Evolutionary conservation across 2,797 vertebrate species (phyloP).

Genomic region (Argyrosomus regius): DNA sequence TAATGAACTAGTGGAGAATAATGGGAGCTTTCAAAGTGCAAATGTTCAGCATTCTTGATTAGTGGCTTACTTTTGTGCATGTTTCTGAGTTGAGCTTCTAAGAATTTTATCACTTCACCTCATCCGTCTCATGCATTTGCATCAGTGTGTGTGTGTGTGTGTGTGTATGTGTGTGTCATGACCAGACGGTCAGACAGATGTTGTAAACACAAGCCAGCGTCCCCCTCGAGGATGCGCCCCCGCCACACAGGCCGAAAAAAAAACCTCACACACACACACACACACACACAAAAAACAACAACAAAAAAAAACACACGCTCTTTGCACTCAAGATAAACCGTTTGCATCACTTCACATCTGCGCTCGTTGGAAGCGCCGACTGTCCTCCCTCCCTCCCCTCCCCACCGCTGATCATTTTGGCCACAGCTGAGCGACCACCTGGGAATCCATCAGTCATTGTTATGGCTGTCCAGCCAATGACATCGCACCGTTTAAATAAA

Average conservation of each 20-base stretch:
- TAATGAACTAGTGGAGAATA: slow-evolving; percentile 19
- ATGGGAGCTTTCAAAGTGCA: background rate
- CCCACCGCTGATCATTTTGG: slow-evolving; percentile 9
- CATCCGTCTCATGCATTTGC: slow-evolving; percentile 18
- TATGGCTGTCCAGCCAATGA: slow-evolving; percentile 53
- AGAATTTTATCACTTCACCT: slow-evolving; percentile 1
- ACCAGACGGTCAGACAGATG: slow-evolving; percentile 62
- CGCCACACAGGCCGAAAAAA: slow-evolving; percentile 30
- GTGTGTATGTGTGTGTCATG: slow-evolving; percentile 17
- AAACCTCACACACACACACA: too few relatives aligned
- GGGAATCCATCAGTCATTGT: slow-evolving; percentile 65
- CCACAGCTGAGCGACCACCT: slow-evolving; percentile 43
- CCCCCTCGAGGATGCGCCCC: slow-evolving; percentile 38
- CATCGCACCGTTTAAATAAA: slow-evolving; percentile 60
- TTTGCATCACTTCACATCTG: slow-evolving; percentile 44
- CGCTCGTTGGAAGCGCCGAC: background rate
- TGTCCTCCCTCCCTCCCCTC: background rate
- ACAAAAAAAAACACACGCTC: background rate
- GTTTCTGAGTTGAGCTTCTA: background rate
- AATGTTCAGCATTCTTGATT: slow-evolving; percentile 8
- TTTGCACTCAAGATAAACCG: slow-evolving; percentile 57
- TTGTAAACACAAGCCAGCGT: slow-evolving; percentile 49
- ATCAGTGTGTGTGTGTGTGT: slow-evolving; percentile 10
- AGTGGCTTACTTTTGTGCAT: background rate
- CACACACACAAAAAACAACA: too few relatives aligned